Base-by-base conservation (phyloP, 2,797 vertebrate species). In the Sebastes elongatus region DNA sequence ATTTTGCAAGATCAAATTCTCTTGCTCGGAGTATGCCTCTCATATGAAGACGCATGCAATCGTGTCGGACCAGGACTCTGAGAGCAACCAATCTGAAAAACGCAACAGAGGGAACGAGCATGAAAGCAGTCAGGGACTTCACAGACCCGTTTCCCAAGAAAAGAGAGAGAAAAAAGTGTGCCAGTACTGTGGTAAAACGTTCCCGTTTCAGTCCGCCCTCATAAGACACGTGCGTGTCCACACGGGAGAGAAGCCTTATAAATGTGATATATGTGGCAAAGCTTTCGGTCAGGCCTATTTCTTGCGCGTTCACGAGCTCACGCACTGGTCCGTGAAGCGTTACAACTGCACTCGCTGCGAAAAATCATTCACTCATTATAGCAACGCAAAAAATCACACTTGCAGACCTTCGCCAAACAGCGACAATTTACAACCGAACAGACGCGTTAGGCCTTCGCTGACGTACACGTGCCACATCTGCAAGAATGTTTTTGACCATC, bases 401-500 rank as follows among this genome's bases (percentile, higher is more conserved):
- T 96, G 95, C 8, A 71, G 83, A 28, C 94, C 90, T 1, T 55
- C 67, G 8, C 76, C 10, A 32, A 65, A 81, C 18, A 5, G 33
- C 1, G 79, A 76, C 0, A 42, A 59, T 0, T n/a, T 33, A 0
- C 81, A 73, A 10, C 1, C 38, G 38, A 74, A 80, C 73, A 59
- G 38, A 7, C 32, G 55, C 22, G 59, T 68, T 14, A 92, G 68
- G 82, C 90, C 83, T 20, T 87, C 80, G 0, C 90, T 90, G 10
- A 96, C 94, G 0, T 96, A 95, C 87, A 95, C 95, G 0, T 96
- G 96, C 81, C 95, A 96, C 81, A 94, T 96, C 83, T 96, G 96
- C 86, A 95, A 94, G 76, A 94, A 91, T 20, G 78, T 94, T 28
- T 95, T 92, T 28, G 84, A 88, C 57, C 89, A 89, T 9, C 82